Evolutionary conservation across 2,888 invertebrate genomes (phyloP).

Genomic region (Brachylomia viminalis): DNA sequence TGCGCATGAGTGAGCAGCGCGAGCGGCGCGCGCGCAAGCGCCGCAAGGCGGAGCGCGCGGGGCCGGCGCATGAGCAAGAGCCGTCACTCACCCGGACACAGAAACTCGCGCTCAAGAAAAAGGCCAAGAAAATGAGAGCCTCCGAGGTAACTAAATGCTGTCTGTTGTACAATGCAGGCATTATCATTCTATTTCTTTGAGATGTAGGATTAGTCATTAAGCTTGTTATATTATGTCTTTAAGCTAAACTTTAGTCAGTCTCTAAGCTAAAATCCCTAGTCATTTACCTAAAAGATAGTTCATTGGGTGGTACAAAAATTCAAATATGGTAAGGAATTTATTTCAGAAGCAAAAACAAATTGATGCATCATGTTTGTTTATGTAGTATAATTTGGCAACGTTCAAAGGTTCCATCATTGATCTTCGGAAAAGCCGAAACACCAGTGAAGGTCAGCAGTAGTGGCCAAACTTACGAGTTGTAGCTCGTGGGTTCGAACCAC

Average conservation of each 20-base stretch:
- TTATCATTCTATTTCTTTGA: background rate
- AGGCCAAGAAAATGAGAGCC: conserved; percentile 84
- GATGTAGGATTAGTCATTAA: background rate
- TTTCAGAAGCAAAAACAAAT: too few species aligned
- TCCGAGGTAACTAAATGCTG: conserved; percentile 70
- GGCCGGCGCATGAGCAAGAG: background rate
- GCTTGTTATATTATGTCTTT: too few species aligned
- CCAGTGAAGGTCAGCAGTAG: background rate
- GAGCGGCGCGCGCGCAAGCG: conserved; percentile 77
- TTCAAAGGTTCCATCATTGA: background rate
- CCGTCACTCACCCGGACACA: conserved; percentile 87
- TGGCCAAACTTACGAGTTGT: background rate
- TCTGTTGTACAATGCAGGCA: background rate
- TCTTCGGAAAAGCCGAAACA: background rate
- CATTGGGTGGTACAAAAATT: background rate
- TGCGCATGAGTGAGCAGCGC: conserved; percentile 78
- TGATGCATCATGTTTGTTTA: background rate
- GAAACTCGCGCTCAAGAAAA: conserved; percentile 88
- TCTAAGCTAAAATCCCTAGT: background rate
- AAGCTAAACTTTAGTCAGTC: too few species aligned
- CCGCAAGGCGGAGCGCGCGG: conserved; percentile 53
- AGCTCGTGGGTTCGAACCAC: background rate
- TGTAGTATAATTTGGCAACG: background rate
- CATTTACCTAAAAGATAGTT: background rate
- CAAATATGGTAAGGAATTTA: background rate